Evolutionary conservation across 1,140 invertebrate genomes (phyloP).

Genomic region (Cryptotermes secundus): DNA sequence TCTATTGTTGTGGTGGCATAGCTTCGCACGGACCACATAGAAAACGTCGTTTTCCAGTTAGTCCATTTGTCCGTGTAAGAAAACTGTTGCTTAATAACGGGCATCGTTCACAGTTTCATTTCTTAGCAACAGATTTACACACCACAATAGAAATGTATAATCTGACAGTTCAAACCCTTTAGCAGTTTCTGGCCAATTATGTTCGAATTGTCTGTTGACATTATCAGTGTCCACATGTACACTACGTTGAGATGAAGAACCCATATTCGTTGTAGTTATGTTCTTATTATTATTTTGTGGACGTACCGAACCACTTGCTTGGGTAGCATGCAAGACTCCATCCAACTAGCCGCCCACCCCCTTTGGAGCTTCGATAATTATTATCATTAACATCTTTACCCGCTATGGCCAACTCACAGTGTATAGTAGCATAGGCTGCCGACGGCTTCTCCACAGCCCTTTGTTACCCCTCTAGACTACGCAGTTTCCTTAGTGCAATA

Average conservation of each 20-base stretch:
- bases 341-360: background rate
- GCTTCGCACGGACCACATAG: too few species aligned
- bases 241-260: background rate
- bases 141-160: too few species aligned
- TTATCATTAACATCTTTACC: background rate
- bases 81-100: too few species aligned
- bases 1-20: too few species aligned
- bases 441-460: background rate
- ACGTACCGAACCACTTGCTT: background rate
- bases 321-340: background rate
- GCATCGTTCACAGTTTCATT: too few species aligned
- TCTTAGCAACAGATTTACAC: too few species aligned
- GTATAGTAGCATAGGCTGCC: background rate
- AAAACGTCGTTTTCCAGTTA: too few species aligned
- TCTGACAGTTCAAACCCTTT: background rate
- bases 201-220: background rate
- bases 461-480: background rate
- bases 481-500: background rate
- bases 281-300: background rate
- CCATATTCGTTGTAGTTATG: too few species aligned
- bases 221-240: background rate
- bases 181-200: background rate
- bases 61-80: too few species aligned
- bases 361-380: background rate
- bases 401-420: background rate